phyloP scores from a whole-genome alignment of 2,797 vertebrate genomes.

The Zalophus californianus region DNA sequence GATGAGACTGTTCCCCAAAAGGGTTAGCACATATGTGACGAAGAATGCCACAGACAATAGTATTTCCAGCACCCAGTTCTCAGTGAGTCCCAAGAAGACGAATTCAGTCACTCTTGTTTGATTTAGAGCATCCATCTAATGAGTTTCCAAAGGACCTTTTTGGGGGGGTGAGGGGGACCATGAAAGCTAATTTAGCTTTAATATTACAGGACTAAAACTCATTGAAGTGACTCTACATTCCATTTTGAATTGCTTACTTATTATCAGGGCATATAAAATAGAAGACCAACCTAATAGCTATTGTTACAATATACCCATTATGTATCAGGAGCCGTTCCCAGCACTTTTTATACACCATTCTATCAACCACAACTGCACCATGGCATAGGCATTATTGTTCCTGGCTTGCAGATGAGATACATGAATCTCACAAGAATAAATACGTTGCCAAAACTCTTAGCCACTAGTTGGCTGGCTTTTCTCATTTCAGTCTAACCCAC shows the following conservation, averaged over 20 bases:
- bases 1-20: slow-evolving; percentile 82
- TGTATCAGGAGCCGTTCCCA: neutral
- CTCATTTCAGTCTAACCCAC: neutral
- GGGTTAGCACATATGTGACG: slow-evolving; percentile 75
- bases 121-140: slow-evolving; percentile 72
- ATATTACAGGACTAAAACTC: neutral
- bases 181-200: slow-evolving; percentile 38
- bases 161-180: accelerated
- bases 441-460: neutral
- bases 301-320: neutral
- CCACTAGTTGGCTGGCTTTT: neutral
- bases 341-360: neutral
- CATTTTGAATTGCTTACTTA: slow-evolving; percentile 5
- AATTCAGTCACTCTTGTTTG: slow-evolving; percentile 80
- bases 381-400: neutral
- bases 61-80: slow-evolving; percentile 62
- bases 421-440: neutral
- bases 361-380: neutral
- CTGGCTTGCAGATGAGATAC: neutral
- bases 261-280: neutral
- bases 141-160: slow-evolving; percentile 10
- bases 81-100: slow-evolving; percentile 80
- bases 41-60: slow-evolving; percentile 72
- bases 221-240: slow-evolving; percentile 12
- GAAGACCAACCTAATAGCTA: neutral